These are phyloP conservation scores for Pelobates fuscus DNA, from an alignment of 2,113 vertebrate species.

Conservation along the genomic window DNA sequence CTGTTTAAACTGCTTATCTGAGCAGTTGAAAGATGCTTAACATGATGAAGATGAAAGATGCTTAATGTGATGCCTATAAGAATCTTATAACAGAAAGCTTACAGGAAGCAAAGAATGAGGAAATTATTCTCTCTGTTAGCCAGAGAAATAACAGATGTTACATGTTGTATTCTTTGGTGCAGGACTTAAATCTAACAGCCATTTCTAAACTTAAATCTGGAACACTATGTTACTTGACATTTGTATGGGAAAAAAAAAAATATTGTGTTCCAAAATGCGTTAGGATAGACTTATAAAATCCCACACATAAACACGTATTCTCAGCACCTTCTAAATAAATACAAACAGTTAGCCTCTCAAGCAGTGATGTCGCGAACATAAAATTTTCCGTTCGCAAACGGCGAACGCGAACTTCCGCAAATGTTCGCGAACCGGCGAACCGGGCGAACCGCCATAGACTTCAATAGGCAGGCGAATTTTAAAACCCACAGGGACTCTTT, in stretches of 20 bases:
- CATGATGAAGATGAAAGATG: slow-evolving; percentile 51
- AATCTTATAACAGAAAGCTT: slow-evolving; percentile 49
- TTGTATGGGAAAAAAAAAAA: background rate
- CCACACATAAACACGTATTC: too few relatives aligned
- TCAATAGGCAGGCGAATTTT: too few relatives aligned
- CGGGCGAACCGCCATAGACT: too few relatives aligned
- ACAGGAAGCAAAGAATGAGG: slow-evolving; percentile 44
- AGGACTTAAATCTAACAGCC: slow-evolving; percentile 46
- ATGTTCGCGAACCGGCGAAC: too few relatives aligned
- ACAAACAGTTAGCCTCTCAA: too few relatives aligned
- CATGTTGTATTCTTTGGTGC: slow-evolving; percentile 48
- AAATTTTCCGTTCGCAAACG: too few relatives aligned
- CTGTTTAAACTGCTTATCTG: slow-evolving; percentile 51
- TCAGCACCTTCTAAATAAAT: too few relatives aligned
- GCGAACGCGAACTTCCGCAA: too few relatives aligned
- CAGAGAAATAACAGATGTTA: slow-evolving; percentile 47
- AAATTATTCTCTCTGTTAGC: slow-evolving; percentile 48
- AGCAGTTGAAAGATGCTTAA: slow-evolving; percentile 51
- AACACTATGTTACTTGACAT: background rate
- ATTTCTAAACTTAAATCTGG: slow-evolving; percentile 35
- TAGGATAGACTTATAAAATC: too few relatives aligned
- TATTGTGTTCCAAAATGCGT: too few relatives aligned
- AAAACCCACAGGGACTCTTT: too few relatives aligned
- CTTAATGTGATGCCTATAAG: slow-evolving; percentile 51
- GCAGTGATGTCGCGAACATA: too few relatives aligned